Percentiles rank a stretch among this genome's conserved stretches.
phyloP scores from a whole-genome alignment of 2,797 vertebrate genomes.

The Etheostoma perlongum region DNA sequence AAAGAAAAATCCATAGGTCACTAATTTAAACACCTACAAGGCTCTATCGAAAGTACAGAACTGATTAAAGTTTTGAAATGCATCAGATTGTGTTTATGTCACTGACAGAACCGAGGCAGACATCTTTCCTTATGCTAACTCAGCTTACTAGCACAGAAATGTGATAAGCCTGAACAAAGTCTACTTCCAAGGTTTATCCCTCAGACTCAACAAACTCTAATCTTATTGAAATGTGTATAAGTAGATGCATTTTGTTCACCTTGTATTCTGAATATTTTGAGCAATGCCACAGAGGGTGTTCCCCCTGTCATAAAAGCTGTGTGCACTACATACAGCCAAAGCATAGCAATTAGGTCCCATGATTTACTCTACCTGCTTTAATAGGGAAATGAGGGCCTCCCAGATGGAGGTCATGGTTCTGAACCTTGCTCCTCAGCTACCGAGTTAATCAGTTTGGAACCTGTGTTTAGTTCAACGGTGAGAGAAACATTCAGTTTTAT shows the following conservation, averaged over 20 bases:
- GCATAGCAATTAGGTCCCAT: constrained; percentile 78
- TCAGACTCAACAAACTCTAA: constrained; percentile 42
- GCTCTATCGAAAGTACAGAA: background rate
- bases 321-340: constrained; percentile 58
- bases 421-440: constrained; percentile 69
- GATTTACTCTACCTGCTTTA: constrained; percentile 80
- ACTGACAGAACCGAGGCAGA: constrained; percentile 13
- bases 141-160: constrained; percentile 40
- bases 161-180: constrained; percentile 77
- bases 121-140: constrained; percentile 35
- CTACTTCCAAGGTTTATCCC: constrained; percentile 60
- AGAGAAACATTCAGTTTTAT: constrained; percentile 41
- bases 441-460: constrained; percentile 70
- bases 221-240: constrained; percentile 36
- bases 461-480: constrained; percentile 37
- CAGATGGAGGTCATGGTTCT: constrained; percentile 74
- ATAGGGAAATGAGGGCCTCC: constrained; percentile 70
- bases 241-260: constrained; percentile 20
- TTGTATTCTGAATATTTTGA: background rate
- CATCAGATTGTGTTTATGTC: background rate
- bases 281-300: constrained; percentile 19
- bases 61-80: background rate
- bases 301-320: constrained; percentile 51
- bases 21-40: background rate
- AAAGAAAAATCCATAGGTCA: background rate